A percentile compares a stretch with the other conserved stretches of the same genome.
Evolutionary conservation across 2,113 vertebrate genomes (phyloP).

Genomic region (Crotalus tigris): DNA sequence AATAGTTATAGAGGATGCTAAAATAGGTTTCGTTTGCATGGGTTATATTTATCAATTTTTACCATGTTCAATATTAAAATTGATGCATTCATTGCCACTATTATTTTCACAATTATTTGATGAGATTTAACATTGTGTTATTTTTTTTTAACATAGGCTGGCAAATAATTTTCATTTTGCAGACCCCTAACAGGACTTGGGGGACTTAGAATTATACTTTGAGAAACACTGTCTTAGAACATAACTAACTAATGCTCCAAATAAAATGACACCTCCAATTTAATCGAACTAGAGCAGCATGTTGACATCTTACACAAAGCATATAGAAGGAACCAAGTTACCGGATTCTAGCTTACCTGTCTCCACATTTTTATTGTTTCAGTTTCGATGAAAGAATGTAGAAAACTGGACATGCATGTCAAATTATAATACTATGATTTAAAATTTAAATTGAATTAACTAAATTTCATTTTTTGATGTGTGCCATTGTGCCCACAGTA

Average conservation of each 20-base stretch:
- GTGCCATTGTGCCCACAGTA: no score
- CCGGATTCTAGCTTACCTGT: not conserved
- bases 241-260: not conserved
- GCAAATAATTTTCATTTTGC: not conserved
- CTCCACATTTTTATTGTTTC: not conserved
- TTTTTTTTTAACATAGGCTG: not conserved
- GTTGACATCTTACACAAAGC: not conserved
- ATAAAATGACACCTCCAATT: not conserved
- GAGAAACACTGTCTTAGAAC: not conserved
- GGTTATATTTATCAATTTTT: not conserved
- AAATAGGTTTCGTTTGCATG: not conserved
- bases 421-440: not conserved
- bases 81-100: not conserved
- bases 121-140: not conserved
- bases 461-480: no score
- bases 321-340: not conserved
- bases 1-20: not conserved
- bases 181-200: not conserved
- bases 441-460: not conserved
- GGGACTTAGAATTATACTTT: not conserved
- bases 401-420: not conserved
- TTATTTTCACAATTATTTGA: not conserved
- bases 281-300: not conserved
- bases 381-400: not conserved
- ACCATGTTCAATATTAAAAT: not conserved